Conservation (phyloP, 2,113 vertebrate species). For the Synodontis membranacea region DNA sequence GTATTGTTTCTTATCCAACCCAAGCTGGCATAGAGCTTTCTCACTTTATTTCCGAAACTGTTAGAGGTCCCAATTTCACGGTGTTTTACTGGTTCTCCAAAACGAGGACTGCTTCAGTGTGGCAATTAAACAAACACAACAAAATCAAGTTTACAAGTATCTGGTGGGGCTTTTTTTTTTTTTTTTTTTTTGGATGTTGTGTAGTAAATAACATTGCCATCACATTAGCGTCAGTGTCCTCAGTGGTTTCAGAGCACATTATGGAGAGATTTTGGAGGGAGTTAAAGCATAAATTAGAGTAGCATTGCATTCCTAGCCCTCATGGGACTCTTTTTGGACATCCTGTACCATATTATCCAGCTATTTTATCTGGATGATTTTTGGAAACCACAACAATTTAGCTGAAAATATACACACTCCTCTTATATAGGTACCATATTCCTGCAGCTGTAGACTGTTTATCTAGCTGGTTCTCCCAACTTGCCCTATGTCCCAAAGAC, state of each 20-base stretch:
- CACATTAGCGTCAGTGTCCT: neutral
- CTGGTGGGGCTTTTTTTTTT: slow-evolving; percentile 7
- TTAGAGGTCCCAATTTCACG: slow-evolving; percentile 14
- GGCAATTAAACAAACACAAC: slow-evolving; percentile 29
- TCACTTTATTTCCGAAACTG: slow-evolving; percentile 47
- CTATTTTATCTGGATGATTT: neutral
- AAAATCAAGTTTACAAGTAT: slow-evolving; percentile 39
- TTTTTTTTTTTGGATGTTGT: neutral
- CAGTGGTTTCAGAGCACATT: neutral
- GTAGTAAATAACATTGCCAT: neutral
- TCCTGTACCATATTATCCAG: neutral
- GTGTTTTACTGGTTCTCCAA: slow-evolving; percentile 28
- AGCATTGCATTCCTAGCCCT: neutral
- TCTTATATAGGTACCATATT: neutral
- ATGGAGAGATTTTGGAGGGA: neutral
- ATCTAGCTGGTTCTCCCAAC: neutral
- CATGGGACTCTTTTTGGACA: neutral
- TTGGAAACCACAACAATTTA: neutral
- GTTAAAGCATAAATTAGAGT: neutral
- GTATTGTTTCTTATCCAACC: slow-evolving; percentile 54
- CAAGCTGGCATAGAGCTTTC: slow-evolving; percentile 41
- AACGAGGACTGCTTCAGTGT: slow-evolving; percentile 14
- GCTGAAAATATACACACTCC: neutral
- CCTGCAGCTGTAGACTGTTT: neutral
- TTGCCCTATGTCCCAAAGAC: neutral